Base-by-base conservation (phyloP, 2,888 invertebrate species). In the Norana najaformis region DNA sequence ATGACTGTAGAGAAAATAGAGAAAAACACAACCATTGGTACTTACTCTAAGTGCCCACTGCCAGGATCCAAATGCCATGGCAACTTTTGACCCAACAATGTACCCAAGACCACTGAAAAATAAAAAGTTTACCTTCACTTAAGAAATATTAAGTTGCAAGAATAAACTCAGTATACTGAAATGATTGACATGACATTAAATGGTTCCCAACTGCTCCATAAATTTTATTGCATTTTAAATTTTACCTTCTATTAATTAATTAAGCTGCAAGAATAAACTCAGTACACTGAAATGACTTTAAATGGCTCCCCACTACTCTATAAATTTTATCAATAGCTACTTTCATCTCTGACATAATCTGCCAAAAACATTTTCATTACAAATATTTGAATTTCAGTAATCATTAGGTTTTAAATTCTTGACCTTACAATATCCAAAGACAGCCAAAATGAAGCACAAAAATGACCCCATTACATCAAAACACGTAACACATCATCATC, bases 31-130 rank as follows among this genome's bases (percentile, higher is more conserved):
- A 69, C 69, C 30, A 69, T 69, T 69, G 30, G 69, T 88, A 89
- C 92, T 90, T 93, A 95, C 95, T 92, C 96, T 93, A 6, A 99
- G 96, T 0, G 98, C 98, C 97, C 97, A 99, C 92, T 98, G 97
- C 99, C 99, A 99, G 90, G 96, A 95, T 38, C 94, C 94, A 0
- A 96, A 96, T 23, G 96, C 94, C 88, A 96, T 95, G 0, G 97
- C 97, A 0, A 98, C 97, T 94, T 97, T 96, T 0, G 98, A 97
- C 30, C 99, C 99, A 88, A 98, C 96, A 93, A 99, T 98, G 95
- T 99, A 99, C 18, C 99, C 99, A 93, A 97, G 95, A 92, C 98
- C 98, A 95, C 98, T 98, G 95, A 90, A 96, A 89, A 69, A 35
- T 8, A 35, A 41, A 89, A 69, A 2, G 23, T 35, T 41, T 69